Conservation (phyloP, 2,888 invertebrate species). For the Nysson spinosus region DNA sequence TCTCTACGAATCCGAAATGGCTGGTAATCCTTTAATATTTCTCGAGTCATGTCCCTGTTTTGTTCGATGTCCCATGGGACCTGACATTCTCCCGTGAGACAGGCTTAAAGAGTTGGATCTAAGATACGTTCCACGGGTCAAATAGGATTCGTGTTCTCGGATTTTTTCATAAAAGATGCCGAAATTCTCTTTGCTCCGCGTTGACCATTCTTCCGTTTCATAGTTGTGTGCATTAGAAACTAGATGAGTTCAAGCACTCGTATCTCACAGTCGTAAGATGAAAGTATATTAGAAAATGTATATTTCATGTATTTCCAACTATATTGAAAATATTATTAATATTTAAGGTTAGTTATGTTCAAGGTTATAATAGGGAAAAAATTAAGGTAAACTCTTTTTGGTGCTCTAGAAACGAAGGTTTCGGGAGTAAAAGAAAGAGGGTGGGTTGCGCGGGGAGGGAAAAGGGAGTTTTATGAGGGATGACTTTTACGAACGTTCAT, state of each 20-base stretch:
- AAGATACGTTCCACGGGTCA: neutral
- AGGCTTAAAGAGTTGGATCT: conserved; percentile 68
- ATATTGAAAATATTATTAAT: too few species aligned
- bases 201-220: too few species aligned
- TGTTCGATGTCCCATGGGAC: conserved; percentile 63
- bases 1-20: conserved; percentile 43
- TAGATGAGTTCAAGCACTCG: too few species aligned
- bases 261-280: too few species aligned
- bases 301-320: too few species aligned
- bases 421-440: neutral
- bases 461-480: conserved; percentile 44
- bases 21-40: conserved; percentile 70
- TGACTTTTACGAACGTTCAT: conserved; percentile 40
- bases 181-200: neutral
- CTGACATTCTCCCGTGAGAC: conserved; percentile 61
- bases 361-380: too few species aligned
- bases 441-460: neutral
- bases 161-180: neutral
- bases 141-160: conserved; percentile 8
- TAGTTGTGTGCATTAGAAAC: too few species aligned
- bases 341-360: too few species aligned
- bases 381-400: conserved; percentile 9
- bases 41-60: conserved; percentile 66
- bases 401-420: conserved; percentile 23
- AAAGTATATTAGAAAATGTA: too few species aligned